Evolutionary conservation across 2,888 invertebrate species (phyloP).

Genomic region (Epistrophe grossulariae): DNA sequence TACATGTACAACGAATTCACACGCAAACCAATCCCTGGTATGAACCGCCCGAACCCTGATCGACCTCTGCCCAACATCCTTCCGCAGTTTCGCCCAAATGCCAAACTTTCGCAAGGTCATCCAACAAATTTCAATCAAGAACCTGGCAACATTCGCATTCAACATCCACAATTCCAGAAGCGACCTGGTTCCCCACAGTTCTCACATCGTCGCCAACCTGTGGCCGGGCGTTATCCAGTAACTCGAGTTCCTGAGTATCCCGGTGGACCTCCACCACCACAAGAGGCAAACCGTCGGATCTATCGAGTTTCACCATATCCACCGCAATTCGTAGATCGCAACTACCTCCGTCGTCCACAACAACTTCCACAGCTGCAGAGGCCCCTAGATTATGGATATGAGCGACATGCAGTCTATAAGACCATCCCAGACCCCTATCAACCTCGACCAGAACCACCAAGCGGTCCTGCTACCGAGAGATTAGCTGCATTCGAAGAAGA

Average conservation of each 20-base stretch:
- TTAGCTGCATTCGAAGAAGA: slow-evolving; percentile 82
- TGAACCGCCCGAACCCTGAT: slow-evolving; percentile 79
- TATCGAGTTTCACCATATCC: slow-evolving; percentile 80
- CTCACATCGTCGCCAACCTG: slow-evolving; percentile 80
- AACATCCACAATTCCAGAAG: slow-evolving; percentile 78
- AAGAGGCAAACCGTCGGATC: slow-evolving; percentile 81
- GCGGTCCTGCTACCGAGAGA: slow-evolving; percentile 75
- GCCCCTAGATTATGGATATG: slow-evolving; percentile 78
- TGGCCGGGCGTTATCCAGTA: slow-evolving; percentile 80
- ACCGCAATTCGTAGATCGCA: slow-evolving; percentile 78
- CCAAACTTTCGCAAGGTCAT: slow-evolving; percentile 85
- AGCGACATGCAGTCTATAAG: slow-evolving; percentile 79
- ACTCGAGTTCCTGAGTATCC: slow-evolving; percentile 80
- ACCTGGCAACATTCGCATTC: slow-evolving; percentile 81
- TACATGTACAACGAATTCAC: slow-evolving; percentile 80
- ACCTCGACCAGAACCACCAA: slow-evolving; percentile 70
- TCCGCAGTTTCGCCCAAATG: slow-evolving; percentile 89
- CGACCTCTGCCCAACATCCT: slow-evolving; percentile 87
- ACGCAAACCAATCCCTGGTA: slow-evolving; percentile 79
- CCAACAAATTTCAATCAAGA: slow-evolving; percentile 80
- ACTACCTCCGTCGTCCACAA: slow-evolving; percentile 79
- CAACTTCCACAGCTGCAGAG: slow-evolving; percentile 69
- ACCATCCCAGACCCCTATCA: slow-evolving; percentile 76
- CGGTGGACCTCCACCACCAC: slow-evolving; percentile 77
- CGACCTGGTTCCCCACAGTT: slow-evolving; percentile 81